Conservation (phyloP, 2,797 vertebrate genomes). For the Pangasius larnaudii region DNA sequence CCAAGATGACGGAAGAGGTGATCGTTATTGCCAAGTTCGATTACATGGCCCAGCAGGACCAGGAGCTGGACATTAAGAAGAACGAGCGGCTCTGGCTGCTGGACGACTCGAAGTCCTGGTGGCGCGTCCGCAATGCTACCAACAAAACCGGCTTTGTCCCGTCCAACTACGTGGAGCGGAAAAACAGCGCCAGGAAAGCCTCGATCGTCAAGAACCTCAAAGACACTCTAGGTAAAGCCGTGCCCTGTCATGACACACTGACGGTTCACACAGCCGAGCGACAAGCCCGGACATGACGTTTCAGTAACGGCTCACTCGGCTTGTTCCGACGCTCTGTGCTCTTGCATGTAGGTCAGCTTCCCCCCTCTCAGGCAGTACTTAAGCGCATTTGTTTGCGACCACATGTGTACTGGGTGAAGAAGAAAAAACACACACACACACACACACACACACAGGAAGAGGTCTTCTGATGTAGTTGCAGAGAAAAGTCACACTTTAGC, state of each 20-base stretch:
- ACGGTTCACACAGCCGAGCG: not conserved
- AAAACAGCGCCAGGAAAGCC: constrained; percentile 90
- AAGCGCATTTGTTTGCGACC: constrained; percentile 40
- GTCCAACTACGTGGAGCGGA: constrained; percentile 92
- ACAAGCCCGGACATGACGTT: not conserved
- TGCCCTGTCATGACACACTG: not conserved
- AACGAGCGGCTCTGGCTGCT: constrained; percentile 91
- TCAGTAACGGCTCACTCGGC: not conserved
- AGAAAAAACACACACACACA: not conserved
- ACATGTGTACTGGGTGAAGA: constrained; percentile 43
- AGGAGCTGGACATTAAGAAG: constrained; percentile 93
- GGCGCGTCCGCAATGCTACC: constrained; percentile 89
- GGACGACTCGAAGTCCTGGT: constrained; percentile 93
- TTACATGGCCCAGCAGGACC: constrained; percentile 93
- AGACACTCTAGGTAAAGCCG: constrained; percentile 86
- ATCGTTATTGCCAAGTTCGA: constrained; percentile 93
- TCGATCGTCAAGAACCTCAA: constrained; percentile 93
- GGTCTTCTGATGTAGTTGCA: constrained; percentile 41
- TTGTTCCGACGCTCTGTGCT: not conserved
- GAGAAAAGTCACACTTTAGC: constrained; percentile 34
- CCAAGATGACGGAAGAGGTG: constrained; percentile 93
- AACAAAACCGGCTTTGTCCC: constrained; percentile 94
- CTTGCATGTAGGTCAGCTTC: constrained; percentile 35
- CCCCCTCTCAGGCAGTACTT: not conserved
- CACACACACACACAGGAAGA: constrained; percentile 49